Percentiles rank a stretch among this genome's conserved stretches.
Conservation (phyloP, 1,140 invertebrate genomes). For the Physella acuta region DNA sequence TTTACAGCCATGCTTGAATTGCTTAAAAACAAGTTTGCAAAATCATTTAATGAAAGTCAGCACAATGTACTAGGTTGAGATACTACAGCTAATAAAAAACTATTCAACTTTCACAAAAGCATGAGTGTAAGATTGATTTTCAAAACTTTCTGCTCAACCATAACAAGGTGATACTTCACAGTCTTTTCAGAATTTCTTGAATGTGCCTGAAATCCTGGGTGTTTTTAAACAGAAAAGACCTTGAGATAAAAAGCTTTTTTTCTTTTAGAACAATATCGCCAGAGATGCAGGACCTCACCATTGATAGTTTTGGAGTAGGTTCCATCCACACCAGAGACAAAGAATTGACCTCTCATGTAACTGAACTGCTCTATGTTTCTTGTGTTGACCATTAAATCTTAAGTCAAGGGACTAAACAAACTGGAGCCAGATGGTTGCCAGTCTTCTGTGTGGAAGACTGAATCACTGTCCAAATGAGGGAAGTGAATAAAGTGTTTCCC, state of each 20-base stretch:
- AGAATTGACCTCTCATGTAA: constrained; percentile 51
- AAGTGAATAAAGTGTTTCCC: constrained; percentile 34
- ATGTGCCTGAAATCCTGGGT: no score
- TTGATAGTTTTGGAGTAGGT: constrained; percentile 52
- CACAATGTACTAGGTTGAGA: no score
- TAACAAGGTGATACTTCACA: no score
- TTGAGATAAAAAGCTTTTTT: constrained; percentile 38
- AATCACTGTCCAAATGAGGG: constrained; percentile 37
- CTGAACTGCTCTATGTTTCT: constrained; percentile 56
- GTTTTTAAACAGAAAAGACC: constrained; percentile 45
- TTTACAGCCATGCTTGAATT: no score
- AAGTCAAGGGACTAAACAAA: constrained; percentile 48
- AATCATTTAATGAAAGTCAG: no score
- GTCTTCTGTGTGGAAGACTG: constrained; percentile 52
- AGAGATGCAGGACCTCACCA: constrained; percentile 46
- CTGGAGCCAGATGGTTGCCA: constrained; percentile 54
- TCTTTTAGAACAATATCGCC: constrained; percentile 38
- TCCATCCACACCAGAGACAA: constrained; percentile 52
- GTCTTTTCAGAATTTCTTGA: no score
- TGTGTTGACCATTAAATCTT: constrained; percentile 54
- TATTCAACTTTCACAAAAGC: no score
- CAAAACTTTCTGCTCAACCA: no score
- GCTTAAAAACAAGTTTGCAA: no score
- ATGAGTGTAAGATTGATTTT: no score
- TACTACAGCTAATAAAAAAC: no score